Percentiles rank a stretch among this genome's conserved stretches.
Conservation (phyloP, 2,113 vertebrate species). For the Noturus placidus region DNA sequence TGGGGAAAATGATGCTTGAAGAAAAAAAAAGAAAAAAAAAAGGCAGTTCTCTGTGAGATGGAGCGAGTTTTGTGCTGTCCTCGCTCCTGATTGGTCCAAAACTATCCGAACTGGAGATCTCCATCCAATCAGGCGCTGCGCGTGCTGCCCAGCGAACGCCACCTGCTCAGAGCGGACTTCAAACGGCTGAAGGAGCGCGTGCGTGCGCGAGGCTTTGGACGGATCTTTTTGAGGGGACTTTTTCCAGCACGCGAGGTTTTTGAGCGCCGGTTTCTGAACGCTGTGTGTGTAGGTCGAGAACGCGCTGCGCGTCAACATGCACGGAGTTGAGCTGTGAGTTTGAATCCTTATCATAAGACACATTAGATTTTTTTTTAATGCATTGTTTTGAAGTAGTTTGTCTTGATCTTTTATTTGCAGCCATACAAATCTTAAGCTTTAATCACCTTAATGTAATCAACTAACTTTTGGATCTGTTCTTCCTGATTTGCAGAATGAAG, state of each 20-base stretch:
- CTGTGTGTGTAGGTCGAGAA: not conserved
- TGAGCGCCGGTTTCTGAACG: not conserved
- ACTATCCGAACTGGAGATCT: constrained; percentile 19
- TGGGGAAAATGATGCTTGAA: not conserved
- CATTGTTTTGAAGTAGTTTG: not conserved
- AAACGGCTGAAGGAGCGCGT: not conserved
- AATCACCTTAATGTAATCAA: not conserved
- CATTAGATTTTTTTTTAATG: too few relatives aligned
- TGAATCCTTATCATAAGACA: not conserved
- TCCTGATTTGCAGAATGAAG: constrained; percentile 21
- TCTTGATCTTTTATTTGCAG: not conserved
- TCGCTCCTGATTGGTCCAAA: not conserved
- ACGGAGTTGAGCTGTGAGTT: constrained; percentile 35
- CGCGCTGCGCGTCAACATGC: constrained; percentile 1
- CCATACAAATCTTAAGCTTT: not conserved
- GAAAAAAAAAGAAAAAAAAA: not conserved
- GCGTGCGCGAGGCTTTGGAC: too few relatives aligned
- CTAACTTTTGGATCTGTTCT: not conserved
- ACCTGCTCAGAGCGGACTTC: not conserved
- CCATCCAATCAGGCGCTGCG: constrained; percentile 2
- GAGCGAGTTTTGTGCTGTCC: not conserved
- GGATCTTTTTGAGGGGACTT: not conserved
- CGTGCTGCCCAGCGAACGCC: not conserved
- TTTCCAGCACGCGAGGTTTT: not conserved
- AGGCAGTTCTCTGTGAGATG: not conserved